These are phyloP conservation scores for Cygnus atratus DNA, from an alignment of 2,113 vertebrate genomes.

Conservation along the genomic window DNA sequence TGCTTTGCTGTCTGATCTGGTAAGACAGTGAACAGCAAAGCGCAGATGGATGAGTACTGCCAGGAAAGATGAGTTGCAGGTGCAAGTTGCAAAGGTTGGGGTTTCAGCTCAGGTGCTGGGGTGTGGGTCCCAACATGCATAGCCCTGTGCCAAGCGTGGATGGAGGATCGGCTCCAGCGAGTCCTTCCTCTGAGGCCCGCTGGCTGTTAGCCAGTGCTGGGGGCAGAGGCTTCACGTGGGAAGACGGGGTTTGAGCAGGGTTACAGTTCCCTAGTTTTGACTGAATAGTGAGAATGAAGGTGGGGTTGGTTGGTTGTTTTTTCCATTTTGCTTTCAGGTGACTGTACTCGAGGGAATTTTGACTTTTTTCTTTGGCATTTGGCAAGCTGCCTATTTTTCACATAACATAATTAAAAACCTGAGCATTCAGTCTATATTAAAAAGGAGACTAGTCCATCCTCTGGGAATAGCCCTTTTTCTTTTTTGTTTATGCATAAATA, in stretches of 20 bases:
- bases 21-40: not conserved
- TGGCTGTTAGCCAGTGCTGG: not conserved
- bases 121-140: not conserved
- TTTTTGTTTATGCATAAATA: constrained; percentile 18
- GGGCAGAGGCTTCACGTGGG: not conserved
- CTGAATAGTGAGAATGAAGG: not conserved
- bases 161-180: not conserved
- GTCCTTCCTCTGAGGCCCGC: not conserved
- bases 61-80: not conserved
- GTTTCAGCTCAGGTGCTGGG: not conserved
- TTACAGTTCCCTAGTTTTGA: not conserved
- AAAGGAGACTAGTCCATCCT: not conserved
- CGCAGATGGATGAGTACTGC: not conserved
- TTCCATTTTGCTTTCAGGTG: not conserved
- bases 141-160: fast-evolving
- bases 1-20: not conserved
- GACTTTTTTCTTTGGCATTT: not conserved
- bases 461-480: not conserved
- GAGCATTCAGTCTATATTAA: not conserved
- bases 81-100: not conserved
- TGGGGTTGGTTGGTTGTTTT: not conserved
- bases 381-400: not conserved
- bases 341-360: not conserved
- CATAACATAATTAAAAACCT: not conserved
- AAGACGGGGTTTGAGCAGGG: not conserved